Conservation (phyloP, 2,113 vertebrate genomes). For the Pluvianellus socialis region DNA sequence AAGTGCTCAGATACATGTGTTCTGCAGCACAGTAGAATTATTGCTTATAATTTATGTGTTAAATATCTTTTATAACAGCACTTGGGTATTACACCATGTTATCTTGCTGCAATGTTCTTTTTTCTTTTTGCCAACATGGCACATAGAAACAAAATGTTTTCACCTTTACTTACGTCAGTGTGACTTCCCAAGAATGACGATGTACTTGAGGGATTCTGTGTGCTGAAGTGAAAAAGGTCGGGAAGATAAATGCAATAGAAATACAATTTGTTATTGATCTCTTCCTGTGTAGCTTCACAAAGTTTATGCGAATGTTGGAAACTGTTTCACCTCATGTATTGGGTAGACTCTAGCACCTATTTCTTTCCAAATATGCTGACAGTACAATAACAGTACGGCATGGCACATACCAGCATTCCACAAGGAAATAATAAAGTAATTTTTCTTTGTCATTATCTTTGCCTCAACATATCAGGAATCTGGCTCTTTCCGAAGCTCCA, state of each 20-base stretch:
- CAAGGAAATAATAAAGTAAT: not conserved
- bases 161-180: not conserved
- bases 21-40: not conserved
- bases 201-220: not conserved
- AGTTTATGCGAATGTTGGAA: not conserved
- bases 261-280: not conserved
- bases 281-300: not conserved
- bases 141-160: not conserved
- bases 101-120: not conserved
- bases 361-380: not conserved
- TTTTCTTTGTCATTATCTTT: not conserved
- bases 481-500: not conserved
- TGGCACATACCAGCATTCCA: not conserved
- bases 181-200: not conserved
- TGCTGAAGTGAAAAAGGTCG: not conserved
- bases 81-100: not conserved
- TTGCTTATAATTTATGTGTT: not conserved
- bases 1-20: not conserved
- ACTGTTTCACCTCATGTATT: not conserved
- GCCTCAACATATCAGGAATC: not conserved
- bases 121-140: not conserved
- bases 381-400: not conserved
- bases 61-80: not conserved
- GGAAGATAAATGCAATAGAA: slow-evolving; percentile 4
- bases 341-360: not conserved